Percentiles rank a stretch among this genome's conserved stretches.
Evolutionary conservation across 2,797 vertebrate genomes (phyloP).

Genomic region (Manis pentadactyla): DNA sequence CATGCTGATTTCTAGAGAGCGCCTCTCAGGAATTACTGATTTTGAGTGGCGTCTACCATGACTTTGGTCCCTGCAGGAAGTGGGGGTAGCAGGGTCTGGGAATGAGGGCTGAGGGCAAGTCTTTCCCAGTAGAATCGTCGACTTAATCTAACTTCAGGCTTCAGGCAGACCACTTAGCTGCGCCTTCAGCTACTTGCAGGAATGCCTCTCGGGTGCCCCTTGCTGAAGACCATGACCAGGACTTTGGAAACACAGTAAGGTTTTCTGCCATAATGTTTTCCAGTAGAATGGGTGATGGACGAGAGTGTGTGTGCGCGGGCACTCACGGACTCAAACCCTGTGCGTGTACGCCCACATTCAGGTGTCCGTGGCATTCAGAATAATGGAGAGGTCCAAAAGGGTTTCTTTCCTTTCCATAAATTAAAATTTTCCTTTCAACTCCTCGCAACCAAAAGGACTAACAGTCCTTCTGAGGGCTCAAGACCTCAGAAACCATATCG

Average conservation of each 20-base stretch:
- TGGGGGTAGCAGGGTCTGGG: conserved; percentile 42
- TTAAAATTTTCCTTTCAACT: conserved; percentile 22
- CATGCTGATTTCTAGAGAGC: conserved; percentile 82
- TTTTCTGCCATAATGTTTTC: neutral
- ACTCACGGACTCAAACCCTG: neutral
- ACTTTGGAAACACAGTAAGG: conserved; percentile 2
- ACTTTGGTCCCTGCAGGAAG: conserved; percentile 70
- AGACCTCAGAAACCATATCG: conserved; percentile 22
- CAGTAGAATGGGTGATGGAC: neutral
- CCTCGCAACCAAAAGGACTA: neutral
- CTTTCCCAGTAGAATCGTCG: conserved; percentile 36
- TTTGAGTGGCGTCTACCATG: conserved; percentile 71
- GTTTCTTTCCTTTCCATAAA: conserved; percentile 17
- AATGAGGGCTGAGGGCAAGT: conserved; percentile 51
- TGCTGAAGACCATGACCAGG: neutral
- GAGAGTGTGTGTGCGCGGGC: neutral
- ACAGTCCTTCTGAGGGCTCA: neutral
- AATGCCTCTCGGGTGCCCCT: neutral
- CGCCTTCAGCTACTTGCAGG: neutral
- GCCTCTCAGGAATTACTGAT: conserved; percentile 78
- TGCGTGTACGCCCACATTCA: neutral
- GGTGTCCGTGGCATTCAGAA: neutral
- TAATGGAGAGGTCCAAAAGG: neutral
- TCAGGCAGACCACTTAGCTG: conserved; percentile 18
- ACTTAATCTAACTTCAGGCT: conserved; percentile 52